Evolutionary conservation across 2,113 vertebrate species (phyloP).

Genomic region (Bufo gargarizans): DNA sequence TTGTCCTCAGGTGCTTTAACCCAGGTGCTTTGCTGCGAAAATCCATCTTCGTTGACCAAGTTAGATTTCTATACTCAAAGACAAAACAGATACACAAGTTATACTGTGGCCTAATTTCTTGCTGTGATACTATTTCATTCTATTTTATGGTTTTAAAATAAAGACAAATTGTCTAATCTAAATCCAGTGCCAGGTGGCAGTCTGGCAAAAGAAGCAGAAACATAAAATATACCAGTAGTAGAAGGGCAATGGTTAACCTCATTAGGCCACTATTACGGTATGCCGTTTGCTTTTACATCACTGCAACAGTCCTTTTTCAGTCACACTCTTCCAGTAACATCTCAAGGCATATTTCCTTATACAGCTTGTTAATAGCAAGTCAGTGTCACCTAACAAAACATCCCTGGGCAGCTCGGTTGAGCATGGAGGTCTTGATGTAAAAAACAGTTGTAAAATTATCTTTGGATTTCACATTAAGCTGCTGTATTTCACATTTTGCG

Average conservation of each 20-base stretch:
- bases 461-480: conserved; percentile 41
- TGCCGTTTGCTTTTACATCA: not conserved
- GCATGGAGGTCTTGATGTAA: conserved; percentile 14
- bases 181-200: not conserved
- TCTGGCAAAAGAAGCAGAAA: not conserved
- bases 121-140: not conserved
- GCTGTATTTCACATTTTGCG: conserved; percentile 44
- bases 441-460: conserved; percentile 34
- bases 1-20: not conserved
- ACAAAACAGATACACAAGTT: not conserved
- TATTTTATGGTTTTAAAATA: not conserved
- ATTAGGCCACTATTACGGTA: not conserved
- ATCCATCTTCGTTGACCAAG: not conserved
- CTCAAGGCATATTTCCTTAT: conserved; percentile 3
- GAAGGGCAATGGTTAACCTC: not conserved
- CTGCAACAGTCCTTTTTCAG: not conserved
- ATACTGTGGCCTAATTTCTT: not conserved
- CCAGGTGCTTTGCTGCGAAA: not conserved
- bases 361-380: conserved; percentile 41
- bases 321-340: conserved; percentile 19
- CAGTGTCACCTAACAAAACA: conserved; percentile 38
- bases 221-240: not conserved
- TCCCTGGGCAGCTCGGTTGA: not conserved
- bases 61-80: conserved; percentile 23
- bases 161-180: not conserved